phyloP scores from a whole-genome alignment of 1,140 invertebrate genomes.

The Stegodyphus mimosarum region DNA sequence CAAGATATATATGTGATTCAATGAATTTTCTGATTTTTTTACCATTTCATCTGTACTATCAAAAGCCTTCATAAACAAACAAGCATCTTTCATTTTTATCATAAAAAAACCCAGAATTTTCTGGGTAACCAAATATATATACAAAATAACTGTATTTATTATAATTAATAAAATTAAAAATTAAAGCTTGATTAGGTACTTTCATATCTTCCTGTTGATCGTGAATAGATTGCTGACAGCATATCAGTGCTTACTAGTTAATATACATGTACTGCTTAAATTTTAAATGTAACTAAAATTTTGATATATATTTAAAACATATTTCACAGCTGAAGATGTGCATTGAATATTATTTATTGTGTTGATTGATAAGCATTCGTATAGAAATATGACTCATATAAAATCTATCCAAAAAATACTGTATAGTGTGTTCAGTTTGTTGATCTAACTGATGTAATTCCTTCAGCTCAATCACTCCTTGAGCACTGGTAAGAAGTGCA shows the following conservation, averaged over 20 bases:
- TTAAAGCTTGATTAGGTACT: too few relatives aligned
- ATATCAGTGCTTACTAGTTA: background rate
- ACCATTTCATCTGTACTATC: too few relatives aligned
- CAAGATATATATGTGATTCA: too few relatives aligned
- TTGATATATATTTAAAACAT: background rate
- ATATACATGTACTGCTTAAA: background rate
- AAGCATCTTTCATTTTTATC: too few relatives aligned
- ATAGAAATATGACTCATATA: conserved; percentile 78
- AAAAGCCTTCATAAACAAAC: too few relatives aligned
- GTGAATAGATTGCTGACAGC: too few relatives aligned
- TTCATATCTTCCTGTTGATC: too few relatives aligned
- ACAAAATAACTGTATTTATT: too few relatives aligned
- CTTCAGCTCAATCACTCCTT: conserved; percentile 95
- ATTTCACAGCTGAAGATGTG: conserved; percentile 10
- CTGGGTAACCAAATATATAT: too few relatives aligned
- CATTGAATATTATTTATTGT: conserved; percentile 68
- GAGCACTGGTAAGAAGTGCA: conserved; percentile 98
- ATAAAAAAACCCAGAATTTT: too few relatives aligned
- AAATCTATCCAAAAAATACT: conserved; percentile 98
- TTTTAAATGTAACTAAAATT: background rate
- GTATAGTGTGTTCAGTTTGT: conserved; percentile 91
- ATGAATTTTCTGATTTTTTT: too few relatives aligned
- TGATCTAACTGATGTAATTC: conserved; percentile 89
- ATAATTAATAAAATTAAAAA: too few relatives aligned
- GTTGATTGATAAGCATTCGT: conserved; percentile 98